phyloP scores from a whole-genome alignment of 1,140 invertebrate genomes.

The Euglossa dilemma region DNA sequence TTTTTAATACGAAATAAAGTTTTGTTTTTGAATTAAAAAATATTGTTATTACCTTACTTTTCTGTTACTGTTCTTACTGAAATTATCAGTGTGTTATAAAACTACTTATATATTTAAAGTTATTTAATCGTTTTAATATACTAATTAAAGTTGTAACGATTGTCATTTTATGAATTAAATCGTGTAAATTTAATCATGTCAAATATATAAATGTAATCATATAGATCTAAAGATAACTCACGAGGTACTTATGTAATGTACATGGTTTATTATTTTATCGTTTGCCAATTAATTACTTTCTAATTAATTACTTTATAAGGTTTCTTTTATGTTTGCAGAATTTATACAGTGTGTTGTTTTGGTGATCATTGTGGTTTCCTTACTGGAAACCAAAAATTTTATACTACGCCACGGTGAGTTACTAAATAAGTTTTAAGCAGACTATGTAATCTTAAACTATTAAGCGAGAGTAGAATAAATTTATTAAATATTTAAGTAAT shows the following conservation, averaged over 20 bases:
- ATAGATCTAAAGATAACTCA: background rate
- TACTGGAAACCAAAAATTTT: constrained; percentile 72
- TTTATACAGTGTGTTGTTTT: constrained; percentile 53
- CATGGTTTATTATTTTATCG: background rate
- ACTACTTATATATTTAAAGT: background rate
- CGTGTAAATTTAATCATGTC: background rate
- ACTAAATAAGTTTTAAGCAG: background rate
- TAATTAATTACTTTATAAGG: no score
- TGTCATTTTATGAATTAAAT: no score
- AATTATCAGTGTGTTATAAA: background rate
- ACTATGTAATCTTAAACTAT: background rate
- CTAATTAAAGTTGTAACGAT: background rate
- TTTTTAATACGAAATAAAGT: background rate
- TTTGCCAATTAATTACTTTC: background rate
- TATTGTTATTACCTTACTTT: background rate
- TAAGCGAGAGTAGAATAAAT: background rate
- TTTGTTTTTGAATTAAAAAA: background rate
- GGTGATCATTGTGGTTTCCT: constrained; percentile 76
- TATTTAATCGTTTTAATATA: background rate
- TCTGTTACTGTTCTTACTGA: background rate
- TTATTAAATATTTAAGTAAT: background rate
- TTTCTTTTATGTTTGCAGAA: constrained; percentile 50
- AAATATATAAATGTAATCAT: background rate
- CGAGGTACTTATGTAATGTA: background rate
- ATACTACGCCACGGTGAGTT: constrained; percentile 76